Conservation (phyloP, 2,797 vertebrate species). For the Trachurus trachurus region DNA sequence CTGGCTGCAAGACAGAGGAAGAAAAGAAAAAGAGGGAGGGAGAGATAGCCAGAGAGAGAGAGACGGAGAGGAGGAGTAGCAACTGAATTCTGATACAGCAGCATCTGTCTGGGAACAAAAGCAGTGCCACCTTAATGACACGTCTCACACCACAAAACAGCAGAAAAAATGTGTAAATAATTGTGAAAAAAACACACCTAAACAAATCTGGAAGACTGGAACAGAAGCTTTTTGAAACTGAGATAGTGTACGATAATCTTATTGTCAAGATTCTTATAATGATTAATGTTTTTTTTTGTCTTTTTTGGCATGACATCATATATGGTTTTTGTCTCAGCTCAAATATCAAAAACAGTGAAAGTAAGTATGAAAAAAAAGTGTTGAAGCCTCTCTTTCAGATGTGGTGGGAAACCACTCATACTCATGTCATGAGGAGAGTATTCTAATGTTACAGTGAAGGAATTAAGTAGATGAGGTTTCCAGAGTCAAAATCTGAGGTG, state of each 20-base stretch:
- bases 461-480: constrained; percentile 44
- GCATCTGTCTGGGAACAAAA: constrained; percentile 48
- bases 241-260: constrained; percentile 22
- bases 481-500: constrained; percentile 10
- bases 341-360: constrained; percentile 14
- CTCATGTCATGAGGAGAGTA: constrained; percentile 12
- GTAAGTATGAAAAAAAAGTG: constrained; percentile 4
- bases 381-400: constrained; percentile 20
- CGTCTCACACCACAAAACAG: neutral
- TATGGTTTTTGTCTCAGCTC: constrained; percentile 9
- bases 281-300: constrained; percentile 21
- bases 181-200: neutral
- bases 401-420: constrained; percentile 33
- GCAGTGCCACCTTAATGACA: constrained; percentile 3
- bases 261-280: constrained; percentile 20
- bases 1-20: constrained; percentile 48
- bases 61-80: constrained; percentile 23
- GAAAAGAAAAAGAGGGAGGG: constrained; percentile 2
- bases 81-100: constrained; percentile 38
- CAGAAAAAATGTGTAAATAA: neutral
- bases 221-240: constrained; percentile 9
- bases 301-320: constrained; percentile 7
- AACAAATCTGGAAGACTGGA: neutral
- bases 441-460: constrained; percentile 40
- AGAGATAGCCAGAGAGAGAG: constrained; percentile 15